Evolutionary conservation across 2,113 vertebrate genomes (phyloP).

Genomic region (Copsychus sechellarum): DNA sequence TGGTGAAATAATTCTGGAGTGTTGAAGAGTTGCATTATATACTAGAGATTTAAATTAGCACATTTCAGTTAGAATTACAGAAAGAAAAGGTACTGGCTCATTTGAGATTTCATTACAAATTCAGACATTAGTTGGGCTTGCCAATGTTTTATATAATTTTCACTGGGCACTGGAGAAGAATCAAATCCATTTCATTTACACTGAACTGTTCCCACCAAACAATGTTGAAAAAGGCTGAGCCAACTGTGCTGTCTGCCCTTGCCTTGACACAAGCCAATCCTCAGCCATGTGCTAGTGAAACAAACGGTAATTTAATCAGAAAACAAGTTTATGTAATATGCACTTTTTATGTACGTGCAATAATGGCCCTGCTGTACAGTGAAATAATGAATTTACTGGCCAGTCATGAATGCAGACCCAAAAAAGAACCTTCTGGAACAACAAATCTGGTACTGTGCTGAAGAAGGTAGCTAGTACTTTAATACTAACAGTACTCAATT

Average conservation of each 20-base stretch:
- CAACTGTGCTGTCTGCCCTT: background rate
- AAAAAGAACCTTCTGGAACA: background rate
- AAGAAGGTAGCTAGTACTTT: background rate
- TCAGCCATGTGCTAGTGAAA: background rate
- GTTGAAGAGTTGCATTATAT: rapidly evolving
- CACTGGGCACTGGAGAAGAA: background rate
- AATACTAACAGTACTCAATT: background rate
- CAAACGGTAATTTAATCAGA: background rate
- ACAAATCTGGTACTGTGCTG: background rate
- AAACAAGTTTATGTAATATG: background rate
- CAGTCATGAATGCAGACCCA: background rate
- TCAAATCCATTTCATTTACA: background rate
- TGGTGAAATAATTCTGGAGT: background rate
- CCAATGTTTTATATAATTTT: constrained; percentile 2
- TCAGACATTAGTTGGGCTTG: background rate
- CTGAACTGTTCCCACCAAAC: background rate
- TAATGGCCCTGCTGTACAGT: background rate
- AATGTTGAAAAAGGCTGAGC: background rate
- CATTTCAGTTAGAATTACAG: background rate
- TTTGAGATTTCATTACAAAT: background rate
- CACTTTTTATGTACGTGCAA: background rate
- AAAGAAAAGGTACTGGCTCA: background rate
- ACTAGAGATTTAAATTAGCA: background rate
- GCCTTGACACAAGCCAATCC: background rate
- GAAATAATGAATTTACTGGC: background rate